phyloP scores from a whole-genome alignment of 2,797 vertebrate species.

The Taeniopygia guttata region DNA sequence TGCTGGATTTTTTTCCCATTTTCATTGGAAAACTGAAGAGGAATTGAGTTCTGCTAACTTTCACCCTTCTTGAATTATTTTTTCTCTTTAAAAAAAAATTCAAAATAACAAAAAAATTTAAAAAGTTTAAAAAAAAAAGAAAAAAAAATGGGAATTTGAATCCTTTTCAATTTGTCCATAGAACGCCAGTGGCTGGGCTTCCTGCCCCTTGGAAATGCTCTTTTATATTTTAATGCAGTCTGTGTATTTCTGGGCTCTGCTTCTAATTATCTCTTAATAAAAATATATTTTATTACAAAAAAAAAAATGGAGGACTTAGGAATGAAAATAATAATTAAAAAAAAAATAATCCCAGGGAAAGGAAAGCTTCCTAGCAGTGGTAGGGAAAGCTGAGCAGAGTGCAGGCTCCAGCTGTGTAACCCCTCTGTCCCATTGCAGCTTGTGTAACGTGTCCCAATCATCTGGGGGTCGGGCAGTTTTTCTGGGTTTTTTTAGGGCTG shows the following conservation, averaged over 20 bases:
- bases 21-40: conserved; percentile 67
- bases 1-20: conserved; percentile 67
- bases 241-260: conserved; percentile 76
- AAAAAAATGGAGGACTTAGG: conserved; percentile 59
- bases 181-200: conserved; percentile 43
- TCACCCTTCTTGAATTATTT: conserved; percentile 49
- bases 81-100: not conserved
- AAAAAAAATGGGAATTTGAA: conserved; percentile 54
- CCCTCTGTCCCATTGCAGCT: conserved; percentile 60
- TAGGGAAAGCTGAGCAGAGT: conserved; percentile 59
- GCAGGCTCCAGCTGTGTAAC: conserved; percentile 51
- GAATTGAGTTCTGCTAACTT: conserved; percentile 68
- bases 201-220: conserved; percentile 62
- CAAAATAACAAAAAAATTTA: conserved; percentile 3
- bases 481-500: not conserved
- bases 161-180: conserved; percentile 65
- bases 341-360: not conserved
- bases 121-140: not conserved
- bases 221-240: conserved; percentile 76
- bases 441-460: conserved; percentile 28
- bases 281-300: conserved; percentile 79
- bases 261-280: conserved; percentile 77
- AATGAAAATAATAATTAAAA: conserved; percentile 37
- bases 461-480: not conserved
- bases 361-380: conserved; percentile 19